Conservation (phyloP, 2,888 invertebrate species). For the Tethea ocularis region DNA sequence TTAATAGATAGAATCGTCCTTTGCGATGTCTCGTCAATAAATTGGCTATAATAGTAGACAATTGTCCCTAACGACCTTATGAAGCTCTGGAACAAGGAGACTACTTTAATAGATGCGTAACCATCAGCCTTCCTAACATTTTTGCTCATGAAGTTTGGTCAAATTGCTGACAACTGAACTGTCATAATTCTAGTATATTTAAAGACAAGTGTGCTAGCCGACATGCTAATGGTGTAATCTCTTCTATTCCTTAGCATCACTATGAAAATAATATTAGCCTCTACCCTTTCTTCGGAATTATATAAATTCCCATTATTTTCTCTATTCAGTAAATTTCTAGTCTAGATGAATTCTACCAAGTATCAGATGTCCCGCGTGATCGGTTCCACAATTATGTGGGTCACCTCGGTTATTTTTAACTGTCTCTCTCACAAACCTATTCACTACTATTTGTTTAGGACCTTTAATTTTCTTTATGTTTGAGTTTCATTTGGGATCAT, state of each 20-base stretch:
- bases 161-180: too few relatives aligned
- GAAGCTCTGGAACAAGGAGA: neutral
- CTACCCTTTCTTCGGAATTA: too few relatives aligned
- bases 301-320: neutral
- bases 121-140: too few relatives aligned
- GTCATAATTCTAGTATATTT: too few relatives aligned
- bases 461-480: neutral
- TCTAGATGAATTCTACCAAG: neutral
- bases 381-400: conserved; percentile 21
- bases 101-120: neutral
- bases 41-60: conserved; percentile 53
- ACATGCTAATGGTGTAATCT: too few relatives aligned
- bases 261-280: too few relatives aligned
- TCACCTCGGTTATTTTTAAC: conserved; percentile 22
- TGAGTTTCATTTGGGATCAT: conserved; percentile 1
- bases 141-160: too few relatives aligned
- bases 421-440: neutral
- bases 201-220: too few relatives aligned
- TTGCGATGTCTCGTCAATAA: conserved; percentile 37
- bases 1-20: conserved; percentile 33
- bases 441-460: conserved; percentile 4
- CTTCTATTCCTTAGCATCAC: too few relatives aligned
- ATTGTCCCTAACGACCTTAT: conserved; percentile 43
- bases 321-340: neutral
- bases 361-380: conserved; percentile 7